These are phyloP conservation scores for Zaprionus gabonicus DNA, from an alignment of 1,140 invertebrate genomes.

Conservation along the genomic window DNA sequence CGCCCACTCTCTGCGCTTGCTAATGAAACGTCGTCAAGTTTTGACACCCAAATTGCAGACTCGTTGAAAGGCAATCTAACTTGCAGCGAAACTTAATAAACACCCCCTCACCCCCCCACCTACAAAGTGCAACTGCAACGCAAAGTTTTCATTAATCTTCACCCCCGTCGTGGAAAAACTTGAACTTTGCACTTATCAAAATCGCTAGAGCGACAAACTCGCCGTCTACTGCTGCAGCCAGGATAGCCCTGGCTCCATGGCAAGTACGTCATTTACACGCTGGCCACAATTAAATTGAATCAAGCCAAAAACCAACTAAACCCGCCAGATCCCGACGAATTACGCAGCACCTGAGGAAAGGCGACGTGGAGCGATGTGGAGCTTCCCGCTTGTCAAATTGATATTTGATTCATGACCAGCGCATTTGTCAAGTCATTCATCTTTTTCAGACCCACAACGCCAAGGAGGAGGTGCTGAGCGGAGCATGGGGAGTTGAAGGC, in stretches of 20 bases:
- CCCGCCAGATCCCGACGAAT: slow-evolving; percentile 22
- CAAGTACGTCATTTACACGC: slow-evolving; percentile 68
- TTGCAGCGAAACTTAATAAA: slow-evolving; percentile 75
- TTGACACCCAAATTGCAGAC: slow-evolving; percentile 60
- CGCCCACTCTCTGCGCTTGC: slow-evolving; percentile 18
- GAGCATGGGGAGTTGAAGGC: not conserved
- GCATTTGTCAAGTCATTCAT: slow-evolving; percentile 83
- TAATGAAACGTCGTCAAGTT: slow-evolving; percentile 79
- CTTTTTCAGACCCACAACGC: slow-evolving; percentile 54
- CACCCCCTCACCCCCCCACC: slow-evolving; percentile 33
- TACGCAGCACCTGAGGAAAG: slow-evolving; percentile 59
- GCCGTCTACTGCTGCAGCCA: not conserved
- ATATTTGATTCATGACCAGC: slow-evolving; percentile 83
- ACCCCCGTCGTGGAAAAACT: slow-evolving; percentile 16
- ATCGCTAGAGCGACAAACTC: slow-evolving; percentile 15
- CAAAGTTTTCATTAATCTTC: slow-evolving; percentile 77
- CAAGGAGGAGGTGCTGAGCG: not conserved
- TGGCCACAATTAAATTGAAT: slow-evolving; percentile 82
- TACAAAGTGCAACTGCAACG: slow-evolving; percentile 53
- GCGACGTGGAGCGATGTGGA: slow-evolving; percentile 36
- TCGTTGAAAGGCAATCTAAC: slow-evolving; percentile 66
- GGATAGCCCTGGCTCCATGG: slow-evolving; percentile 12
- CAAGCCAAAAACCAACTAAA: slow-evolving; percentile 40
- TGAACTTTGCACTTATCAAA: slow-evolving; percentile 64
- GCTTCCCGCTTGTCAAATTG: slow-evolving; percentile 76